These are phyloP conservation scores for Cheiracanthium punctorium DNA, from an alignment of 2,888 invertebrate genomes.

Conservation along the genomic window DNA sequence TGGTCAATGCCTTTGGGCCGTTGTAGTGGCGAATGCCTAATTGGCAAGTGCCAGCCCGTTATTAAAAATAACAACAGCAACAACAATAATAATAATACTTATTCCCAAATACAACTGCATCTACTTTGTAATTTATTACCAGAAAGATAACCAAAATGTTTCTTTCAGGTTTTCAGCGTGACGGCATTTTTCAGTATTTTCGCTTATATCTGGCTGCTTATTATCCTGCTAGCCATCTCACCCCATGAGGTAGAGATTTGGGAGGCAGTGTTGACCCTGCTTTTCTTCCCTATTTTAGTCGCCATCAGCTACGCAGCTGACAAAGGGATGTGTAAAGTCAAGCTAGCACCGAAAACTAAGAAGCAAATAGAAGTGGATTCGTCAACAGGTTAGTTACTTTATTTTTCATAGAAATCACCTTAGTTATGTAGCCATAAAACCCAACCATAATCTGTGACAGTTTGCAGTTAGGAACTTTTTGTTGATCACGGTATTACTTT, in stretches of 20 bases:
- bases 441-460: too few relatives aligned
- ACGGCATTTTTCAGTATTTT: constrained; percentile 78
- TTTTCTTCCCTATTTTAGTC: constrained; percentile 80
- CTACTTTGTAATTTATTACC: background rate
- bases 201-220: constrained; percentile 80
- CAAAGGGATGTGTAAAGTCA: constrained; percentile 74
- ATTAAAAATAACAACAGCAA: too few relatives aligned
- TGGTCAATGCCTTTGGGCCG: too few relatives aligned
- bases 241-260: constrained; percentile 78
- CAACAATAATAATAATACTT: too few relatives aligned
- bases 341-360: constrained; percentile 74
- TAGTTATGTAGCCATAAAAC: too few relatives aligned
- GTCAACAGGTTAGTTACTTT: constrained; percentile 67
- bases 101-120: background rate
- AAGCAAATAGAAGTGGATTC: constrained; percentile 77
- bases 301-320: constrained; percentile 79
- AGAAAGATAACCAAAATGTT: background rate
- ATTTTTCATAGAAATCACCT: too few relatives aligned
- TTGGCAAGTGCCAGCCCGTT: too few relatives aligned
- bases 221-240: constrained; percentile 77
- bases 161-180: constrained; percentile 77
- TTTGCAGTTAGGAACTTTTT: too few relatives aligned
- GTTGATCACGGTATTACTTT: too few relatives aligned
- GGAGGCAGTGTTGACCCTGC: constrained; percentile 80
- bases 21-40: too few relatives aligned